Percentiles rank a stretch among this genome's conserved stretches.
Evolutionary conservation across 2,888 invertebrate genomes (phyloP).

Genomic region (Xylocampa areola): DNA sequence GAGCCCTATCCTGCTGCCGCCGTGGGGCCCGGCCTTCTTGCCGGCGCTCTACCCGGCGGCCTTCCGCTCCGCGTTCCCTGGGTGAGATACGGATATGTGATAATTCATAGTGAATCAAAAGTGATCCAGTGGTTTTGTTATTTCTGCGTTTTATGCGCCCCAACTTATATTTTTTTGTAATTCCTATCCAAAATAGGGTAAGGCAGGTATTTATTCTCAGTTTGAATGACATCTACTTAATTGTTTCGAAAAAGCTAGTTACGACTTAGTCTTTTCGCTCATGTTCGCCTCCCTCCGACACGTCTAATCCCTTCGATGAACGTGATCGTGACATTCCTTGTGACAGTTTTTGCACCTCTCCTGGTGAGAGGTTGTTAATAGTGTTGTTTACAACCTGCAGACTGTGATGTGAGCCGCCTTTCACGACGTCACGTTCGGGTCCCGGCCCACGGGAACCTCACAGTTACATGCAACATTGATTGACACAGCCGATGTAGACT

Average conservation of each 20-base stretch:
- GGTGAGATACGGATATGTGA: conserved; percentile 88
- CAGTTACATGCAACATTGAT: conserved; percentile 75
- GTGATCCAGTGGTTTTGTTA: conserved; percentile 42
- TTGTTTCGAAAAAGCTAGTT: background rate
- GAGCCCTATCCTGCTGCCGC: conserved; percentile 93
- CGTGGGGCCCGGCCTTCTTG: conserved; percentile 93
- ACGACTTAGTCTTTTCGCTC: background rate
- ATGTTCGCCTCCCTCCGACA: conserved; percentile 13
- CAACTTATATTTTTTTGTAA: no score
- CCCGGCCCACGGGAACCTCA: conserved; percentile 67
- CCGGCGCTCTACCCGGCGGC: conserved; percentile 93
- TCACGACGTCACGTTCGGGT: conserved; percentile 82
- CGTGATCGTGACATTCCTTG: conserved; percentile 68
- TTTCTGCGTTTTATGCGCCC: conserved; percentile 8
- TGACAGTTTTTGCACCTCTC: conserved; percentile 79
- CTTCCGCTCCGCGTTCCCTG: conserved; percentile 92
- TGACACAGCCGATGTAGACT: conserved; percentile 73
- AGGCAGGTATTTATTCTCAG: background rate
- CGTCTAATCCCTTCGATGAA: conserved; percentile 38
- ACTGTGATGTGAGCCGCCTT: conserved; percentile 75
- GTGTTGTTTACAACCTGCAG: conserved; percentile 87
- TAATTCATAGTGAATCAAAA: conserved; percentile 41
- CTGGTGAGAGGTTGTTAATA: conserved; percentile 80
- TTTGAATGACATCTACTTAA: no score
- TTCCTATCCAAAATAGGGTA: no score